phyloP scores from a whole-genome alignment of 2,888 invertebrate species.

The Noctua pronuba region DNA sequence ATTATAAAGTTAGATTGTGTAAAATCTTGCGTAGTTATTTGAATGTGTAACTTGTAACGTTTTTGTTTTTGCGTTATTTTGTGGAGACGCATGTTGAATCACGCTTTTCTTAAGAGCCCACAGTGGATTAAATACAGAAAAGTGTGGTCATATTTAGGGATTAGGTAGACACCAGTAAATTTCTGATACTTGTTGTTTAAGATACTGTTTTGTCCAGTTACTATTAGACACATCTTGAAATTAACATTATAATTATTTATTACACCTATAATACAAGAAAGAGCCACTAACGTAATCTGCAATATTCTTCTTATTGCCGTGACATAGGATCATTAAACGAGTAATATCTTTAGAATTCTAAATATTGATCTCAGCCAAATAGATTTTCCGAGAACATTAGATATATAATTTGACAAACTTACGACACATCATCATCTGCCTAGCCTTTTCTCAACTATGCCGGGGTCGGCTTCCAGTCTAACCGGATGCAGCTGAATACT shows the following conservation, averaged over 20 bases:
- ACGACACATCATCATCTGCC: too few species aligned
- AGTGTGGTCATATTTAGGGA: neutral
- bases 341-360: neutral
- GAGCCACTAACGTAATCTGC: neutral
- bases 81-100: too few species aligned
- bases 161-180: neutral
- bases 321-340: neutral
- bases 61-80: neutral
- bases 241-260: too few species aligned
- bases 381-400: conserved; percentile 5
- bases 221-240: neutral
- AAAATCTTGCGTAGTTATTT: conserved; percentile 23
- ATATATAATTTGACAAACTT: conserved; percentile 9
- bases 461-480: too few species aligned
- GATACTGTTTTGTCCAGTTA: neutral
- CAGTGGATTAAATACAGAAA: neutral
- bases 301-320: neutral
- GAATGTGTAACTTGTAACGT: conserved; percentile 28
- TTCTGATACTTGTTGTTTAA: neutral
- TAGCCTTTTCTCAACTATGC: too few species aligned
- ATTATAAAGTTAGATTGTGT: conserved; percentile 31
- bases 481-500: too few species aligned
- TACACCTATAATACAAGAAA: neutral
- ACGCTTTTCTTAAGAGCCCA: neutral
- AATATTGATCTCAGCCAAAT: neutral